phyloP scores from a whole-genome alignment of 2,797 vertebrate species.

The Eptatretus atami region DNA sequence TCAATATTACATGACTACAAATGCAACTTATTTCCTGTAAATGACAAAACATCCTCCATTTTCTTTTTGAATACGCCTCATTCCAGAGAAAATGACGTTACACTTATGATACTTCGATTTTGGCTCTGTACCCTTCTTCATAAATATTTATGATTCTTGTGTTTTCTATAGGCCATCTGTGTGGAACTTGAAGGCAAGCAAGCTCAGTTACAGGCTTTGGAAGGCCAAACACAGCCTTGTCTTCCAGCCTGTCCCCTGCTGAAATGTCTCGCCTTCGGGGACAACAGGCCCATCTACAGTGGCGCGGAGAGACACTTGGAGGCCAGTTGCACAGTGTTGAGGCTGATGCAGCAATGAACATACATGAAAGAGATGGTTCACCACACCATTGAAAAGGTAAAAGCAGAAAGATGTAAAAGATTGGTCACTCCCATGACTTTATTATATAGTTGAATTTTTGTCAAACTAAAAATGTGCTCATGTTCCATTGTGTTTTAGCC shows the following conservation, averaged over 20 bases:
- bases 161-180: constrained; percentile 20
- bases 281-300: constrained; percentile 46
- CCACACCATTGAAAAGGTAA: constrained; percentile 36
- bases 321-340: constrained; percentile 33
- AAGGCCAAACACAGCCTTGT: constrained; percentile 34
- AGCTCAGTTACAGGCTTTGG: constrained; percentile 24
- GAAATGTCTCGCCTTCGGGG: constrained; percentile 57
- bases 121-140: not conserved
- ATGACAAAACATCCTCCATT: no score
- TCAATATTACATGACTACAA: no score
- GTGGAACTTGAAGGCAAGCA: constrained; percentile 27
- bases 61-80: no score
- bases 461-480: no score
- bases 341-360: constrained; percentile 28
- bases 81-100: not conserved
- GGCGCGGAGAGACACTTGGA: constrained; percentile 61
- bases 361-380: constrained; percentile 42
- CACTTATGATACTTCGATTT: constrained; percentile 8
- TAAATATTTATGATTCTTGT: not conserved
- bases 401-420: no score
- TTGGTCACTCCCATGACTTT: no score
- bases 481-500: no score
- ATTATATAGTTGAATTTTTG: no score
- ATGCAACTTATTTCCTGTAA: no score
- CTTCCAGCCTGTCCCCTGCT: constrained; percentile 44